Percentiles rank a stretch among this genome's conserved stretches.
Evolutionary conservation across 2,113 vertebrate species (phyloP).

Genomic region (Scophthalmus maximus): DNA sequence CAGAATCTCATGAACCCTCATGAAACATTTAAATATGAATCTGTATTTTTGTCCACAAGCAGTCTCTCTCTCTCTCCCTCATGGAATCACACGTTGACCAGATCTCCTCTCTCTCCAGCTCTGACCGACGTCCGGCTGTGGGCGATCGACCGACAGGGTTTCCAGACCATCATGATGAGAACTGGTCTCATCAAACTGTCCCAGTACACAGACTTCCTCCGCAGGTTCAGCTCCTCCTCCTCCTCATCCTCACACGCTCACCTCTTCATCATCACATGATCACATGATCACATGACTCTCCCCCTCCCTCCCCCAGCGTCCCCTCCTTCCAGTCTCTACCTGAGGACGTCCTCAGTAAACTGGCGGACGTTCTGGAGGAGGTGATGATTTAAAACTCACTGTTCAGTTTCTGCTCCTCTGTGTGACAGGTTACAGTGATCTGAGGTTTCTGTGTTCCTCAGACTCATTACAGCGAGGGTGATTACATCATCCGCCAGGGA

Average conservation of each 20-base stretch:
- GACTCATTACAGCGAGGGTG: slow-evolving; percentile 78
- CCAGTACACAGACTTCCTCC: slow-evolving; percentile 81
- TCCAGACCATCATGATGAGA: slow-evolving; percentile 85
- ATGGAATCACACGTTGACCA: too few species aligned
- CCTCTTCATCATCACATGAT: too few species aligned
- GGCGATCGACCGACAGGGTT: slow-evolving; percentile 82
- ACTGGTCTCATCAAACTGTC: slow-evolving; percentile 81
- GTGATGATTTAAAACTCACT: slow-evolving; percentile 52
- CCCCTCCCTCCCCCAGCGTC: slow-evolving; percentile 59
- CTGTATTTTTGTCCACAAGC: too few species aligned
- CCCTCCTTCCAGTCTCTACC: slow-evolving; percentile 77
- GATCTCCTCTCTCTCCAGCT: slow-evolving; percentile 59
- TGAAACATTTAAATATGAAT: too few species aligned
- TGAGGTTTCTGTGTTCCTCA: slow-evolving; percentile 33
- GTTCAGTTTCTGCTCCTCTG: neutral
- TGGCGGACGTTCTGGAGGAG: slow-evolving; percentile 82
- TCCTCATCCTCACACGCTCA: neutral
- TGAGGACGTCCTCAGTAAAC: slow-evolving; percentile 82
- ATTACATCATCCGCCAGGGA: slow-evolving; percentile 82
- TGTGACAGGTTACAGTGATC: too few species aligned
- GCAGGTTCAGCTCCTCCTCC: slow-evolving; percentile 65
- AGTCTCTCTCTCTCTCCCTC: too few species aligned
- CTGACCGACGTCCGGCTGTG: slow-evolving; percentile 82
- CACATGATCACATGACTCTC: too few species aligned
- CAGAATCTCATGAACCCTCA: too few species aligned